Evolutionary conservation across 2,797 vertebrate species (phyloP), one percentile per base, ranked within the genome.

Genomic region (Aphelocoma californica): DNA sequence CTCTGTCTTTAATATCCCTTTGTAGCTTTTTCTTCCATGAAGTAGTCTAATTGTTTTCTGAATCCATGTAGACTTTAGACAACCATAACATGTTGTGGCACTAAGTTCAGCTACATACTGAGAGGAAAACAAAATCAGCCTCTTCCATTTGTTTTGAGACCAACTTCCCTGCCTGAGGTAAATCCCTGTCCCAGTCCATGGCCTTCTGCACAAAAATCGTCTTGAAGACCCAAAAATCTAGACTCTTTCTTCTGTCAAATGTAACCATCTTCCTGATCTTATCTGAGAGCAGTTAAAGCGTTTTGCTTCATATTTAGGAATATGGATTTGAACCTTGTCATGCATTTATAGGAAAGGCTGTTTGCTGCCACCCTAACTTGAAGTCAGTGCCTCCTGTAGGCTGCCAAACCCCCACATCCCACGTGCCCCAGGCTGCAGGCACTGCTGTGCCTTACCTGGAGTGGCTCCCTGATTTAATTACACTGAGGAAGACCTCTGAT

Each of bases 141-240:
- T 80, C 48, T 87, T 71, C n/a, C n/a, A 38, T 62, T 85, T 48
- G 8, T 53, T 90, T 64, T 83, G 54, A 85, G 42, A 81, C 12
- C 0, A 0, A 29, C 17, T 3, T 56, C 38, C 9, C 20, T 6
- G 3, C 25, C 64, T 60, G 31, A 62, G 56, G 31, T 29, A 81
- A 87, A n/a, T 34, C 71, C 64, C 57, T 81, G 12, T 29, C 3
- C 18, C 57, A 64, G 54, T 45, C 17, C 26, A 38, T 32, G 78
- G 58, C 16, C 14, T 62, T 78, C 70, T 38, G 67, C 34, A 19
- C 21, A 72, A 90, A 93, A 94, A 34, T 26, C 79, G 32, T 56
- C 54, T 28, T 6, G 1, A 88, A 70, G 40, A 67, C 6, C 28
- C 83, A 64, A 65, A 69, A 65, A 47, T 10, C 56, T 5, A 2